Evolutionary conservation across 1,140 invertebrate species (phyloP), one percentile per base, ranked within the genome.

Genomic region (Paralvinella palmiformis): DNA sequence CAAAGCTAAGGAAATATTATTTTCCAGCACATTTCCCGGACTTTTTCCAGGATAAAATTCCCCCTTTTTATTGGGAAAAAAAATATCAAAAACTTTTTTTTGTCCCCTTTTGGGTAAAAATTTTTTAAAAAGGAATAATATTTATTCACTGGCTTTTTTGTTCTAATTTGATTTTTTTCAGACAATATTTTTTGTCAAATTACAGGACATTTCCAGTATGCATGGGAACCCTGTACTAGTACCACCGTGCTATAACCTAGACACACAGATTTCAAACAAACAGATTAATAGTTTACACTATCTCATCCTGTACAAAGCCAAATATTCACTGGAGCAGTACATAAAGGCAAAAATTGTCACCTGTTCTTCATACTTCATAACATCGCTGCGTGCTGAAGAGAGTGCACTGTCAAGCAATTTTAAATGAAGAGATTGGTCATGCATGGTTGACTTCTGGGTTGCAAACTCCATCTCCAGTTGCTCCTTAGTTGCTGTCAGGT

Each of bases 401-500:
- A 96, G 82, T 45, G 92, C 92, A 29, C 88, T 91, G 74, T 96
- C 93, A 33, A 96, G 83, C 69, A 96, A 93, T 72, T 93, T 91
- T 74, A 96, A 94, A 79, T 95, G 91, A 20, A 89, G 91, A 65
- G 91, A 84, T 79, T 95, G 92, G 76, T 96, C 92, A 74, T 94
- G 89, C 45, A 95, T 78, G 22, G 91, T 94, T 24, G 89, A 90
- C 72, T 89, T 82, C 77, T 94, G 91, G 0, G 91, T 91, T 31
- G 89, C 86, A 65, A 95, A 82, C 82, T 96, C 92, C 50, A 94
- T 90, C 82, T 95, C 91, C 77, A 94, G 91, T 56, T 91, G 81
- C 78, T 95, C 92, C 79, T 92, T 93, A 20, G 88, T 87, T 50
- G 88, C 89, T 36, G 87, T 85, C 67, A 93, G 82, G 81, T 94